A percentile compares a stretch with the other conserved stretches of the same genome.
Conservation (phyloP, 2,888 invertebrate genomes). For the Ditula angustiorana region DNA sequence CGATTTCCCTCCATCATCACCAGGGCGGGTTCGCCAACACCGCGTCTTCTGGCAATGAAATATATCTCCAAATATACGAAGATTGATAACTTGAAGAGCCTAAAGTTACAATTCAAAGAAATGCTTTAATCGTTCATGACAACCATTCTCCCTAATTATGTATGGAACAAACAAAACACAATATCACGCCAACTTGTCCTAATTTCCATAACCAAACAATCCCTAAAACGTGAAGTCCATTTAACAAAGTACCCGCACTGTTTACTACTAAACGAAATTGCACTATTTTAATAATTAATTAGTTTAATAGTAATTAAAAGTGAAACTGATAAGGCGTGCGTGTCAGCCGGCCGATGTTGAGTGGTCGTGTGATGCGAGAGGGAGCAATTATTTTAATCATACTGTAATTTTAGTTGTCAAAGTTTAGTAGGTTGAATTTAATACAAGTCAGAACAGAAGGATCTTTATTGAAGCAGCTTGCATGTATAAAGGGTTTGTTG, state of each 20-base stretch:
- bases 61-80: no score
- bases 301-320: conserved; percentile 76
- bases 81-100: no score
- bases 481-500: no score
- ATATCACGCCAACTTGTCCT: conserved; percentile 15
- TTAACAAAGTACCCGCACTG: conserved; percentile 42
- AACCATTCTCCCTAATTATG: not conserved
- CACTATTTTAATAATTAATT: conserved; percentile 70
- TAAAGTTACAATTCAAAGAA: no score
- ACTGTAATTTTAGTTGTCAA: no score
- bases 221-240: conserved; percentile 20
- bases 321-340: conserved; percentile 73
- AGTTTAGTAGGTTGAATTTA: no score
- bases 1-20: no score
- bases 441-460: no score
- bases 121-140: not conserved
- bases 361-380: conserved; percentile 45
- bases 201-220: conserved; percentile 36
- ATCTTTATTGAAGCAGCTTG: no score
- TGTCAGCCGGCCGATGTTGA: conserved; percentile 51
- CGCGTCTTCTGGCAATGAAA: no score
- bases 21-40: no score
- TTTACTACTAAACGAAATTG: conserved; percentile 60
- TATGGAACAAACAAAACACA: conserved; percentile 17
- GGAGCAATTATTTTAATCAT: conserved; percentile 4